These are phyloP conservation scores for Stylophora pistillata DNA, from an alignment of 64 coral and sea anemone species.

Conservation along the genomic window DNA sequence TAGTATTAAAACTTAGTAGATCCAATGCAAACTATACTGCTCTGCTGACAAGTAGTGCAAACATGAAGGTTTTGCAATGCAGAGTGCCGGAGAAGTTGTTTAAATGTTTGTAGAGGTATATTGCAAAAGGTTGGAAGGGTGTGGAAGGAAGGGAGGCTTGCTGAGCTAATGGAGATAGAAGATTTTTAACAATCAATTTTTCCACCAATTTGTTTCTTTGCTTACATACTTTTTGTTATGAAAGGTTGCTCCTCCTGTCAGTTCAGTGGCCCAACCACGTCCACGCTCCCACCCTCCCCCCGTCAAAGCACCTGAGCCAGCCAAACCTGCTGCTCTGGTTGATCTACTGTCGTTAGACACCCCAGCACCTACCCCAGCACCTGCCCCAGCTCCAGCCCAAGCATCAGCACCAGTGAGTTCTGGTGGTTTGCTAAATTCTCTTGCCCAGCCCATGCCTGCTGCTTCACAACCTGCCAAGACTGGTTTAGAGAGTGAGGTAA, in stretches of 20 bases:
- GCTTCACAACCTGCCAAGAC: slow-evolving; percentile 22
- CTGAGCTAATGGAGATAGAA: too few relatives aligned
- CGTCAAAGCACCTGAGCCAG: slow-evolving; percentile 33
- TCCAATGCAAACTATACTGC: too few relatives aligned
- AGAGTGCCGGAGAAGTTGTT: too few relatives aligned
- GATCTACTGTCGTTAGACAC: slow-evolving; percentile 57
- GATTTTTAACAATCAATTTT: neutral
- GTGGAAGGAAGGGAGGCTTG: too few relatives aligned
- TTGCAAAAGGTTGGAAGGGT: too few relatives aligned
- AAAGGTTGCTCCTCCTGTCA: slow-evolving; percentile 18
- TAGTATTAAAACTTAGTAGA: too few relatives aligned
- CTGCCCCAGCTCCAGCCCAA: neutral
- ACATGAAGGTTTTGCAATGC: too few relatives aligned
- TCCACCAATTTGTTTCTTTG: too few relatives aligned
- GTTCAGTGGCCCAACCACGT: slow-evolving; percentile 24
- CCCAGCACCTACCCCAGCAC: neutral
- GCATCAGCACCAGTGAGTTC: neutral
- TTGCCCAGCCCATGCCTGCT: neutral
- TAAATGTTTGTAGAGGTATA: too few relatives aligned
- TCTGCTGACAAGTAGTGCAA: too few relatives aligned
- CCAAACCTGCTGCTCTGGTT: slow-evolving; percentile 39
- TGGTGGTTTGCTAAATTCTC: slow-evolving; percentile 3
- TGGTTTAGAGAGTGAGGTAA: slow-evolving; percentile 34
- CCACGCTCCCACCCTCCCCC: slow-evolving; percentile 13
- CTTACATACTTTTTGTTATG: neutral